Evolutionary conservation across 1,140 invertebrate species (phyloP).

Genomic region (Penaeus chinensis): DNA sequence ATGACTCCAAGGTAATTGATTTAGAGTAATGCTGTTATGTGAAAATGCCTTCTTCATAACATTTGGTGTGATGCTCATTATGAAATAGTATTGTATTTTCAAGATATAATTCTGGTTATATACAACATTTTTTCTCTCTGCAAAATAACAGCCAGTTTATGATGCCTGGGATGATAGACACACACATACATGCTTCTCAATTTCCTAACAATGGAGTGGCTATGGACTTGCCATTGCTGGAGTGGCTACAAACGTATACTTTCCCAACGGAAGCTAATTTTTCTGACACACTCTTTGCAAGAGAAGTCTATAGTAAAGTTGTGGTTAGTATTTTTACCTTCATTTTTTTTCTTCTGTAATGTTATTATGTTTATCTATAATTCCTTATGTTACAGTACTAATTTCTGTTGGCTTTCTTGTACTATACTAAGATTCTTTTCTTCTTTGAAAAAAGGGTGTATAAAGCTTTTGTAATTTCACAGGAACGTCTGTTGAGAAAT

Average conservation of each 20-base stretch:
- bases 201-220: conserved; percentile 85
- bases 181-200: conserved; percentile 90
- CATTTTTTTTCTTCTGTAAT: conserved; percentile 14
- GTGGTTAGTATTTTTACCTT: conserved; percentile 69
- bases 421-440: conserved; percentile 32
- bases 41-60: background rate
- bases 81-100: background rate
- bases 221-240: conserved; percentile 80
- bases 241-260: conserved; percentile 89
- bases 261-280: conserved; percentile 86
- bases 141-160: conserved; percentile 75
- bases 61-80: background rate
- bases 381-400: too few relatives aligned
- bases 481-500: conserved; percentile 76
- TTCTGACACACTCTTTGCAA: conserved; percentile 77
- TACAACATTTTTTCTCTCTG: conserved; percentile 15
- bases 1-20: conserved; percentile 68
- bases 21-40: background rate
- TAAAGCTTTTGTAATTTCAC: conserved; percentile 54
- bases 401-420: background rate
- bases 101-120: background rate
- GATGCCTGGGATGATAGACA: conserved; percentile 89
- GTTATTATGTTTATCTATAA: background rate
- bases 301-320: conserved; percentile 78
- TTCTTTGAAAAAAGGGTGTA: background rate